Evolutionary conservation across 2,888 invertebrate genomes (phyloP).

Genomic region (Anthophora plumipes): DNA sequence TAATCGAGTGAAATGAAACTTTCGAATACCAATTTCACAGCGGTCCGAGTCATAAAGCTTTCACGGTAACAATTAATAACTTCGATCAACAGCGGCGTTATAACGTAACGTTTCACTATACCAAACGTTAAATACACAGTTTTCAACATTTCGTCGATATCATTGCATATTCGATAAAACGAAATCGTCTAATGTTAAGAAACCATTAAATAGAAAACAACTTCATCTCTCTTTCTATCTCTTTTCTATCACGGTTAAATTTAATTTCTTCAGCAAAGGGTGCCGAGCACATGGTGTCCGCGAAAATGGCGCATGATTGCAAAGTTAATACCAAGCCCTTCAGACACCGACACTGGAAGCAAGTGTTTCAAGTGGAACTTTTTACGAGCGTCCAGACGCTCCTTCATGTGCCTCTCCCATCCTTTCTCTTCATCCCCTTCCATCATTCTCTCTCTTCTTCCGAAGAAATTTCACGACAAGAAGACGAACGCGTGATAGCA

Average conservation of each 20-base stretch:
- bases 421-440: background rate
- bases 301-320: constrained; percentile 33
- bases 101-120: background rate
- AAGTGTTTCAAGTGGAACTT: constrained; percentile 20
- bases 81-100: background rate
- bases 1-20: background rate
- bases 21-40: background rate
- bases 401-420: background rate
- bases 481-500: background rate
- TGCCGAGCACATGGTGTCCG: constrained; percentile 26
- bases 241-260: background rate
- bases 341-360: background rate
- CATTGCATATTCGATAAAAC: no score
- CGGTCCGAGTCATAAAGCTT: background rate
- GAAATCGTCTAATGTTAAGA: no score
- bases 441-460: background rate
- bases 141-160: no score
- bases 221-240: background rate
- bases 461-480: constrained; percentile 28
- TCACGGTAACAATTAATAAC: background rate
- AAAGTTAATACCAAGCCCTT: constrained; percentile 32
- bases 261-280: constrained; percentile 22
- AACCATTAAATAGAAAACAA: background rate
- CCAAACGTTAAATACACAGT: background rate
- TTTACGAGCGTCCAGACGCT: background rate